Evolutionary conservation across 2,888 invertebrate species (phyloP), one percentile per base, ranked within the genome.

Genomic region (Physocephala rufipes): DNA sequence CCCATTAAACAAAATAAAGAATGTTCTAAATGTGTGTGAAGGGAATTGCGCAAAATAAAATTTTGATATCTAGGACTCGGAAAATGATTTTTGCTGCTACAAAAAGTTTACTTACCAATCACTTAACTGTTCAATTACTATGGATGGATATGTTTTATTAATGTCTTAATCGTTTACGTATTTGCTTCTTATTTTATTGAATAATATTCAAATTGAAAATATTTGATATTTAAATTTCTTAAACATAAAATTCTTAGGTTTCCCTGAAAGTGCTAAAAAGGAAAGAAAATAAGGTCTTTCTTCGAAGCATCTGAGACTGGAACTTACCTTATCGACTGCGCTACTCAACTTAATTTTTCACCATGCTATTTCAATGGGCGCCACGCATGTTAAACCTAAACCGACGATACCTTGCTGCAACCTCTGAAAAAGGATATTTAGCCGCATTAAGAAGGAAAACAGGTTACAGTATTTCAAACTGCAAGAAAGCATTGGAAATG

Each of bases 401-500:
- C 72, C 86, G 86, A 7, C 75, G 86, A 66, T 86, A 88, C 36
- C 88, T 89, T 79, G 89, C 90, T 5, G 67, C 58, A 15, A 36
- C 36, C 9, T 36, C 36, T 36, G 91, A 91, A 77, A 95, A 95
- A 79, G 91, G 93, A 36, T 87, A 92, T 13, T 87, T 98, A 45
- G 92, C 95, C 30, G 91, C 93, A 78, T 88, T 99, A 24, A 89
- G 99, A 24, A 98, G 97, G 86, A 94, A 93, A 82, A 99, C 99
- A 2, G 99, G 99, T 9, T 98, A 96, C 84, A 94, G 97, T 9
- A 95, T 98, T 87, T 88, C 94, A 16, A 97, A 98, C 83, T 99
- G 99, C 86, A 96, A 96, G 82, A 97, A 98, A 86, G 98, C 99
- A 0, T 87, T 99, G 73, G 94, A 95, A 83, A 88, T 95, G 87